Percentiles rank a stretch among this genome's conserved stretches.
These are phyloP conservation scores for Phymastichus coffea DNA, from an alignment of 1,140 invertebrate species.

Conservation along the genomic window DNA sequence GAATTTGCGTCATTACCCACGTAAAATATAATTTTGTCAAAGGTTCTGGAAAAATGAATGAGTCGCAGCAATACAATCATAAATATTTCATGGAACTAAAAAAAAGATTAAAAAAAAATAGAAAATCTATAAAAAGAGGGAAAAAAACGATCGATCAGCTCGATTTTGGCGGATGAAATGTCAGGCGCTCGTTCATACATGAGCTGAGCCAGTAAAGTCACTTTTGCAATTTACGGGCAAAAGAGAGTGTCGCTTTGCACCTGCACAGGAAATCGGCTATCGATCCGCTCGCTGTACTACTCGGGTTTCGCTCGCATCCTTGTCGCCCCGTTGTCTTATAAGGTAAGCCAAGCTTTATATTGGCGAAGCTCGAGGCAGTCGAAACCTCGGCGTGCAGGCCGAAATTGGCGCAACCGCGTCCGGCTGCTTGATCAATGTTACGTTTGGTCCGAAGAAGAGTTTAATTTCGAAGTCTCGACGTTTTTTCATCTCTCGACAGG, in stretches of 20 bases:
- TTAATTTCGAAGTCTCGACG: no score
- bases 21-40: no score
- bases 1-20: no score
- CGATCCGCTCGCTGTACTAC: background rate
- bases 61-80: no score
- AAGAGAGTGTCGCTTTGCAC: constrained; percentile 9
- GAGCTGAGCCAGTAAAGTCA: constrained; percentile 1
- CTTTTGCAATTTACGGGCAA: background rate
- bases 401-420: background rate
- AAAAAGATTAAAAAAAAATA: no score
- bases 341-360: background rate
- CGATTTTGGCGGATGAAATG: constrained; percentile 21
- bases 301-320: constrained; percentile 1
- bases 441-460: background rate
- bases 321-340: background rate
- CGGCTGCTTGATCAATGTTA: no score
- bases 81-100: no score
- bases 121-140: no score
- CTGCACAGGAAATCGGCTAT: constrained; percentile 25
- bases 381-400: constrained; percentile 1
- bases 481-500: no score
- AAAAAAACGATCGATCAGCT: no score
- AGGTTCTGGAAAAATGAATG: no score
- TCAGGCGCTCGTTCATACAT: no score
- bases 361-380: background rate